Base-by-base conservation (phyloP, 2,888 invertebrate genomes). In the Drosophila buzzatii region DNA sequence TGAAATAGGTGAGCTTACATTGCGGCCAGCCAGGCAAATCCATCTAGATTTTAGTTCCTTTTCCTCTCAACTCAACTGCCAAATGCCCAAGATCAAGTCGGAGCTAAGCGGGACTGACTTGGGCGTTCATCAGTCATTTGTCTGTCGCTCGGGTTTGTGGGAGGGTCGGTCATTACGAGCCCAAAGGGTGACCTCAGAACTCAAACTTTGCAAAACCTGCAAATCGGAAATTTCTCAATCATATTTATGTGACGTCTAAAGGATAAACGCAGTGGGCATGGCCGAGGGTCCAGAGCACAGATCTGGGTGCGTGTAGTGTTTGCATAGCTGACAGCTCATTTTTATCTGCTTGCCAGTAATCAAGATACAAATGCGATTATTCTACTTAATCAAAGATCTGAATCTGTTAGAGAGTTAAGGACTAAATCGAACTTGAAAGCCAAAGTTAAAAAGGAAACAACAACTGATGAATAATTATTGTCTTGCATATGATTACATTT, bases 221-320 rank as follows among this genome's bases (percentile, higher is more conserved):
- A 76, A 69, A 82, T 69, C 76, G 62, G 59, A 74, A 72, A 81
- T 83, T 81, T 77, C 85, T 73, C 89, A 85, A 85, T 88, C 81
- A 81, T 72, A 77, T 85, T 75, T 79, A 76, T 81, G 72, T 60
- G 61, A 57, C 59, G 65, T 16, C 23, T n/a, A 9, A 41, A 42
- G 44, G 9, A 14, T 20, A 33, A 20, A n/a, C 10, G 8, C 12
- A 1, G 6, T n/a, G 10, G n/a, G 14, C 27, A 27, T 14, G 20
- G 18, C 3, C 27, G 23, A 16, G 7, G 5, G 12, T 6, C 10
- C 27, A 18, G 66, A 35, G 45, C 27, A 8, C 27, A 18, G 66
- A 35, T 39, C 27, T 47, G 66, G 6, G 18, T 14, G 35, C 27
- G 66, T 49, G 33, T 27, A 8, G 14, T 16, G n/a, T 31, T 37